Base-by-base conservation (phyloP, 2,797 vertebrate genomes). In the Catostomus latipinnis region DNA sequence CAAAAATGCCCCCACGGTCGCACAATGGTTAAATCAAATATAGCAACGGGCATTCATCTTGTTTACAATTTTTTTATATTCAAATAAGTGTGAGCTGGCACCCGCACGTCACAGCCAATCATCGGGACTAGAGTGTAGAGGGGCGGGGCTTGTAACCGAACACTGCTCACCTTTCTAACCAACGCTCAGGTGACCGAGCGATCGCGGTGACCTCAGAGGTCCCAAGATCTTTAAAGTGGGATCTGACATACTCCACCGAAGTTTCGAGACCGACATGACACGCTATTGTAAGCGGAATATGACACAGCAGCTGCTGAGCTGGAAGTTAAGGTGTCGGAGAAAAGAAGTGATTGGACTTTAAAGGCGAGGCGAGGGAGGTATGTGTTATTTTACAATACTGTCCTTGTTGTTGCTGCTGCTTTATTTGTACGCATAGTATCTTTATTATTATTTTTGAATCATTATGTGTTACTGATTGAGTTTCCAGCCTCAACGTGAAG, bases 251-350 rank as follows among this genome's bases (percentile, higher is more conserved):
- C 45, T 46, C 13, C 48, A n/a, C 62, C 5, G 43, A 14, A 46
- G 11, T 63, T 63, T 6, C 9, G n/a, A 63, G 6, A 13, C 6
- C 6, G 61, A n/a, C 2, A n/a, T 48, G 13, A 14, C 13, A 14
- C 4, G 12, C 4, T 46, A 6, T 65, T 46, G 5, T 65, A n/a
- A 46, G n/a, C 7, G 46, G 76, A 34, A 78, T 48, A 77, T 69
- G 48, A 77, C 68, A 71, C 14, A 54, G 8, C 6, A 70, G 67
- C 11, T 54, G 6, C 49, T 11, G 22, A 70, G 11, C 34, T 16
- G 22, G n/a, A 54, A 54, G 66, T 56, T 78, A 10, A 78, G 67
- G 68, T 54, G 68, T 71, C 58, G 61, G 67, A 58, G 57, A 53
- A 16, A 53, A 74, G 61, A 66, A 49, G 12, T 61, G 43, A 48